Conservation (phyloP, 2,888 invertebrate species). For the Acanthosepion lycidas region DNA sequence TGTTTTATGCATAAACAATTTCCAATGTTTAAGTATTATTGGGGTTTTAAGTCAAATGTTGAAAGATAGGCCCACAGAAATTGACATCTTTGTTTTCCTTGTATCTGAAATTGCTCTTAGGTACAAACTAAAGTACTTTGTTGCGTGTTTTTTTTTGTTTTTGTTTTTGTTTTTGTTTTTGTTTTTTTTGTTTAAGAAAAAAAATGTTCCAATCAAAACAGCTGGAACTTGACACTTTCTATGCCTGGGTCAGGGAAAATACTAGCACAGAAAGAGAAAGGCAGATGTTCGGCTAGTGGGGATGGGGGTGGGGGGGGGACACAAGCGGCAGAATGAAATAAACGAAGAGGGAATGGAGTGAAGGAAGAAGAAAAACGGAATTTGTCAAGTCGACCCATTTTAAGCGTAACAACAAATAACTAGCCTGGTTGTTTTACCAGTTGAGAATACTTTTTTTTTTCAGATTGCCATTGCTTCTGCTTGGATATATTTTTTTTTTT, state of each 20-base stretch:
- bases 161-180: too few species aligned
- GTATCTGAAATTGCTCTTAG: neutral
- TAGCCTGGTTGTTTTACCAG: neutral
- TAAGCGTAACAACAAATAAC: neutral
- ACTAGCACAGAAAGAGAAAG: slow-evolving; percentile 17
- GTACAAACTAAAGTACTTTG: neutral
- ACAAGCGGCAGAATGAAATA: neutral
- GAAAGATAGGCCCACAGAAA: too few species aligned
- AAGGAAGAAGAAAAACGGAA: neutral
- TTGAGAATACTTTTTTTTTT: neutral
- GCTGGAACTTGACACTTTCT: neutral
- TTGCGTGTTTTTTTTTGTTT: neutral
- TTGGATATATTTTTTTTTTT: neutral
- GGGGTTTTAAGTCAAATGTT: too few species aligned
- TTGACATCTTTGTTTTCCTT: too few species aligned
- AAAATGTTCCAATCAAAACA: neutral
- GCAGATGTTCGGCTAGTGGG: too few species aligned
- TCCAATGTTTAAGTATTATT: too few species aligned
- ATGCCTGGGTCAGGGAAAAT: neutral
- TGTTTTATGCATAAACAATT: too few species aligned
- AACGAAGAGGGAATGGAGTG: neutral
- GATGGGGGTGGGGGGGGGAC: too few species aligned
- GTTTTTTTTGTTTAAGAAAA: neutral
- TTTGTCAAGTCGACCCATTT: slow-evolving; percentile 11
- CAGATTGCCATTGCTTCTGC: neutral